phyloP scores from a whole-genome alignment of 1,140 invertebrate genomes.

The Temnothorax longispinosus region DNA sequence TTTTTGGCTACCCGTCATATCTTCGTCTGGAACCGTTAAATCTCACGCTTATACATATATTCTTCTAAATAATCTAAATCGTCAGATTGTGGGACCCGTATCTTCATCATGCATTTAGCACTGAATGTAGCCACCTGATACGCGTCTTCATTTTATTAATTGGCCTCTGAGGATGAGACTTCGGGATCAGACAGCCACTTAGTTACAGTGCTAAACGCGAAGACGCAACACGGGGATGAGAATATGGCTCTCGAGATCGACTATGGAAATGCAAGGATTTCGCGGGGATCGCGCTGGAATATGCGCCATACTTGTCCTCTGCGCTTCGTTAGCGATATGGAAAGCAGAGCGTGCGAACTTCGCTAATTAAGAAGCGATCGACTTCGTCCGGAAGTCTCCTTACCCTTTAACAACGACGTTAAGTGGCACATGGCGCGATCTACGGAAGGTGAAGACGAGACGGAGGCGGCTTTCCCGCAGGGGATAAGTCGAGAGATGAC shows the following conservation, averaged over 20 bases:
- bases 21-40: not conserved
- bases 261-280: not conserved
- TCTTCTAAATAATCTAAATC: not conserved
- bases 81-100: not conserved
- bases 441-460: slow-evolving; percentile 26
- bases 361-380: slow-evolving; percentile 67
- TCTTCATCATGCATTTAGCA: not conserved
- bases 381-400: slow-evolving; percentile 39
- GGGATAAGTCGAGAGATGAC: slow-evolving; percentile 19
- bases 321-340: slow-evolving; percentile 42
- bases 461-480: not conserved
- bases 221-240: not conserved
- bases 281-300: not conserved
- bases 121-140: not conserved
- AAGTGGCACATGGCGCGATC: slow-evolving; percentile 55
- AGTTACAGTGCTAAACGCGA: not conserved
- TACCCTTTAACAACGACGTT: slow-evolving; percentile 32
- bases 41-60: not conserved
- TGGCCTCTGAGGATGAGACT: slow-evolving; percentile 2
- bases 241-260: not conserved
- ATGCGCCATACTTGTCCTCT: not conserved
- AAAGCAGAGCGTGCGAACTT: slow-evolving; percentile 61
- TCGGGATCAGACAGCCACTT: not conserved
- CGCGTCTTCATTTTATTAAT: not conserved
- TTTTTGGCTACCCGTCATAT: slow-evolving; percentile 1